Evolutionary conservation across 2,888 invertebrate species (phyloP).

Genomic region (Cecidostiba fungosa): DNA sequence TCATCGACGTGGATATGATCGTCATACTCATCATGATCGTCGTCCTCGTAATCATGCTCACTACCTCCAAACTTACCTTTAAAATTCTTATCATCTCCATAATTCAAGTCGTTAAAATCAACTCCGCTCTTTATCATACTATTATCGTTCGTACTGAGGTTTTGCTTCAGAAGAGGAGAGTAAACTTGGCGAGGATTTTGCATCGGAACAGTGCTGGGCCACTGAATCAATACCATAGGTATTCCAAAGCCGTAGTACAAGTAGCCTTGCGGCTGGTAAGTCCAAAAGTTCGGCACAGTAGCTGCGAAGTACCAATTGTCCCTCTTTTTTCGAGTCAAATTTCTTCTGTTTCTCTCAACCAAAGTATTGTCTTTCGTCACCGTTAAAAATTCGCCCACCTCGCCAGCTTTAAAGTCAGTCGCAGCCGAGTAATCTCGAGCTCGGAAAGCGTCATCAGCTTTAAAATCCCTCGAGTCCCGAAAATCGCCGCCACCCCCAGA

Average conservation of each 20-base stretch:
- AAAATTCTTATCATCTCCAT: not conserved
- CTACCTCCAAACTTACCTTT: not conserved
- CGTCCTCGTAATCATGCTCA: not conserved
- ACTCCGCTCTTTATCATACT: not conserved
- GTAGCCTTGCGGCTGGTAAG: not conserved
- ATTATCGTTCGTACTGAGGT: not conserved
- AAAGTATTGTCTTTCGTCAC: not conserved
- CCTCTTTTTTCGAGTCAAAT: conserved; percentile 5
- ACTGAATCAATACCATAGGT: not conserved
- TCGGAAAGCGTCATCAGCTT: not conserved
- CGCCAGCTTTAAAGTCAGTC: not conserved
- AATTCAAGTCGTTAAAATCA: not conserved
- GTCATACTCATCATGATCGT: not conserved
- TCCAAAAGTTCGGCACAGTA: not conserved
- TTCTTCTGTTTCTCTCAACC: too few relatives aligned
- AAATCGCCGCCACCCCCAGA: not conserved
- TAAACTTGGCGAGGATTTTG: too few relatives aligned
- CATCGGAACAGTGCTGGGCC: not conserved
- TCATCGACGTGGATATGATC: not conserved
- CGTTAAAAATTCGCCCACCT: not conserved
- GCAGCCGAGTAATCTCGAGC: not conserved
- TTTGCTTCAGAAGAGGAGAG: not conserved
- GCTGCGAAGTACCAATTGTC: not conserved
- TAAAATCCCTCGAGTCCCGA: not conserved
- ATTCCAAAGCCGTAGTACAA: not conserved